Conservation (phyloP, 2,888 invertebrate species). For the Microctonus aethiopoides region DNA sequence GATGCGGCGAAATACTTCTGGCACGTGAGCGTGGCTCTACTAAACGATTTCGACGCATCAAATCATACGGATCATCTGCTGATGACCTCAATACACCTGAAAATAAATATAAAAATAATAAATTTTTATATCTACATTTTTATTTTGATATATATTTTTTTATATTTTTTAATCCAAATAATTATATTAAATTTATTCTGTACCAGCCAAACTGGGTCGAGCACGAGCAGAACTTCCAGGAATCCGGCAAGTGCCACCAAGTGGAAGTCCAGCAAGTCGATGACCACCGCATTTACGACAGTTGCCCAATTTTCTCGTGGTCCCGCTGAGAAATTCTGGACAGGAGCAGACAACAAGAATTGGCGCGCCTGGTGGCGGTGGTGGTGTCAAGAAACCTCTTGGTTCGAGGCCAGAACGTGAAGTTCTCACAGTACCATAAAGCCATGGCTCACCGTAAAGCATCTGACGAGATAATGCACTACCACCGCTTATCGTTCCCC, state of each 20-base stretch:
- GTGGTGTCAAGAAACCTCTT: constrained; percentile 68
- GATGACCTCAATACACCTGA: constrained; percentile 60
- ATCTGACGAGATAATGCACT: constrained; percentile 84
- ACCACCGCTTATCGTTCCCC: constrained; percentile 72
- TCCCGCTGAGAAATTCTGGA: constrained; percentile 82
- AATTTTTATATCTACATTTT: no score
- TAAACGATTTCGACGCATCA: constrained; percentile 82
- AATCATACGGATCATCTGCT: constrained; percentile 78
- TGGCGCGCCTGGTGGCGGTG: constrained; percentile 71
- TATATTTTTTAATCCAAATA: no score
- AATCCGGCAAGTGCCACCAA: constrained; percentile 73
- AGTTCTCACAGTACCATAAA: constrained; percentile 81
- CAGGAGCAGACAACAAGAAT: constrained; percentile 85
- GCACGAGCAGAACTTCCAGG: constrained; percentile 53
- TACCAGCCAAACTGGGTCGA: constrained; percentile 63
- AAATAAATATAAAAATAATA: background rate
- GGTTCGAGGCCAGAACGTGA: constrained; percentile 59
- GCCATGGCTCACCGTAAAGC: constrained; percentile 77
- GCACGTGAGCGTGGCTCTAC: constrained; percentile 72
- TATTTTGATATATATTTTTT: no score
- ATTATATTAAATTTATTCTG: background rate
- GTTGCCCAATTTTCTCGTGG: constrained; percentile 81
- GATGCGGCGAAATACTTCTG: constrained; percentile 64
- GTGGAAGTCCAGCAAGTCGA: constrained; percentile 76
- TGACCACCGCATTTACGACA: constrained; percentile 89